Evolutionary conservation across 2,113 vertebrate genomes (phyloP), one percentile per base, ranked within the genome.

Genomic region (Laticauda laticaudata): DNA sequence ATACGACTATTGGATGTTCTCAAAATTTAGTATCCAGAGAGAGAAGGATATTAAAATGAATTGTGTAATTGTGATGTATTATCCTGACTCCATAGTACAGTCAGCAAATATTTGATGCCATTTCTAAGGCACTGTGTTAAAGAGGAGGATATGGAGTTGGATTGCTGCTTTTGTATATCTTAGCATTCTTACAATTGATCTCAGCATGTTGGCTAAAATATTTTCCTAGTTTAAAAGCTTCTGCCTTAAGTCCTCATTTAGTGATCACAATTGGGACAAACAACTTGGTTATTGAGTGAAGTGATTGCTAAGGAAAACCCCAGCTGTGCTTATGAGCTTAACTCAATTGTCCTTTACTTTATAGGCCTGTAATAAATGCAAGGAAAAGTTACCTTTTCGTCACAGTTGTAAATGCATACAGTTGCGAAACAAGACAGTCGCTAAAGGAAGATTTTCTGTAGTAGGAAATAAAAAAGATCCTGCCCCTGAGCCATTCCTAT

Each of bases 21-120:
- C 69, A 85, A 48, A 90, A 93, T 75, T 93, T 90, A 86, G 43
- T 59, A 90, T 24, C 69, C 69, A 61, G 29, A 54, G 39, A 34
- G 54, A n/a, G 21, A 86, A 86, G 75, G n/a, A 9, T 90, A 90
- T 86, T 93, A 39, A 61, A 93, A 90, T 90, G 69, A 90, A 57
- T 93, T 43, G 43, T 86, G n/a, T 45, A 61, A 75, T 61, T 93
- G 45, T 61, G 45, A 86, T 90, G 24, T 81, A 56, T 90, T 45
- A 61, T 90, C 88, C 92, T 90, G 92, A 90, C 92, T 93, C 43
- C 59, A 93, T 45, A 61, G 55, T 93, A 24, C 34, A 86, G 88
- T 93, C 92, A 93, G 92, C 75, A 90, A 81, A 90, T 86, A 29
- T 90, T 90, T 93, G 55, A 86, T 93, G 75, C 88, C 55, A 86